These are phyloP conservation scores for Ptychoptera contaminata DNA, from an alignment of 2,888 invertebrate species.

Conservation along the genomic window DNA sequence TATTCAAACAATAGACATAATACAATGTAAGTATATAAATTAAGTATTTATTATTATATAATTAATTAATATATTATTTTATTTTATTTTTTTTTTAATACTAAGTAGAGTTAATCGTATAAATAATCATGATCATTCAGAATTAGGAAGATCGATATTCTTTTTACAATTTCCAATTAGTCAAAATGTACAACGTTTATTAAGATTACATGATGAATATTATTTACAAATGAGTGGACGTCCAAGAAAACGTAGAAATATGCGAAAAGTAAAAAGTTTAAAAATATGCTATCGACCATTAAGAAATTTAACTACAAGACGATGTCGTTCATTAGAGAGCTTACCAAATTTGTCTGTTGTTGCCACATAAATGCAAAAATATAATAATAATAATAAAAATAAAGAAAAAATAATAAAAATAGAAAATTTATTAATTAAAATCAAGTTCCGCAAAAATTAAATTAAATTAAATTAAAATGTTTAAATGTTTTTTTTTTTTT, in stretches of 20 bases:
- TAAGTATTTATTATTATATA: no score
- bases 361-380: no score
- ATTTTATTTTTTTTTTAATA: no score
- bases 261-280: not conserved
- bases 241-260: not conserved
- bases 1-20: no score
- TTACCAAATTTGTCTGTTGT: not conserved
- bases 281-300: not conserved
- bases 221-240: not conserved
- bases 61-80: no score
- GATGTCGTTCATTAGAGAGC: not conserved
- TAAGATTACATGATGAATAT: not conserved
- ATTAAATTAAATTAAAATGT: no score
- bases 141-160: not conserved
- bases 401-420: no score
- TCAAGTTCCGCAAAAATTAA: no score
- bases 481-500: no score
- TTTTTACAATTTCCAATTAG: not conserved
- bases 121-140: not conserved
- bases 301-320: not conserved
- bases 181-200: not conserved
- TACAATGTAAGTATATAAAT: no score
- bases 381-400: no score
- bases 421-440: no score
- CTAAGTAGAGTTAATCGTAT: not conserved